These are phyloP conservation scores for Ceriagrion tenellum DNA, from an alignment of 2,888 invertebrate genomes.

Conservation along the genomic window DNA sequence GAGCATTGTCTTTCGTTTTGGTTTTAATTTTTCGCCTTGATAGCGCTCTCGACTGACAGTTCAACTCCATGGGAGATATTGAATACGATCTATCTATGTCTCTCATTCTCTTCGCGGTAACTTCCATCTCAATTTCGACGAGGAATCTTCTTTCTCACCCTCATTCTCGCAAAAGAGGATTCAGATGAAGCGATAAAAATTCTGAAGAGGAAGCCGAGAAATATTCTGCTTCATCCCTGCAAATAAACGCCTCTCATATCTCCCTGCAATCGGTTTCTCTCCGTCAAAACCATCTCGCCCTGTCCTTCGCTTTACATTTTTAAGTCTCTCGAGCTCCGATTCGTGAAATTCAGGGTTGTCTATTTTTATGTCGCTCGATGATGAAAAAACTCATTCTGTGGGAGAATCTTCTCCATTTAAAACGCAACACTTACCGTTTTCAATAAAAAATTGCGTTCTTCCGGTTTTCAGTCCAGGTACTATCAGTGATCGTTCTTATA, in stretches of 20 bases:
- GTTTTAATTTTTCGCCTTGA: constrained; percentile 11
- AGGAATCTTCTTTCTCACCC: background rate
- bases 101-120: background rate
- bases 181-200: background rate
- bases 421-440: too few species aligned
- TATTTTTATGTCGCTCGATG: too few species aligned
- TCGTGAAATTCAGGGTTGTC: too few species aligned
- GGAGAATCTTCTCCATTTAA: too few species aligned
- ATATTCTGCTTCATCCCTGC: background rate
- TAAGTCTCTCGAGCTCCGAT: too few species aligned
- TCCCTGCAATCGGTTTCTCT: too few species aligned
- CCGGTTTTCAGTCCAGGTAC: too few species aligned
- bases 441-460: too few species aligned
- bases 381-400: too few species aligned
- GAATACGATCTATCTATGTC: background rate
- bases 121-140: background rate
- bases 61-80: constrained; percentile 10
- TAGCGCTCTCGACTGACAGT: background rate
- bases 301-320: too few species aligned
- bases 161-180: background rate
- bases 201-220: background rate
- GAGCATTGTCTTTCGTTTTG: constrained; percentile 5
- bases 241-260: background rate
- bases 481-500: too few species aligned
- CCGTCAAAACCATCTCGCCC: too few species aligned